Evolutionary conservation across 2,888 invertebrate species (phyloP).

Genomic region (Morinoia aosen): DNA sequence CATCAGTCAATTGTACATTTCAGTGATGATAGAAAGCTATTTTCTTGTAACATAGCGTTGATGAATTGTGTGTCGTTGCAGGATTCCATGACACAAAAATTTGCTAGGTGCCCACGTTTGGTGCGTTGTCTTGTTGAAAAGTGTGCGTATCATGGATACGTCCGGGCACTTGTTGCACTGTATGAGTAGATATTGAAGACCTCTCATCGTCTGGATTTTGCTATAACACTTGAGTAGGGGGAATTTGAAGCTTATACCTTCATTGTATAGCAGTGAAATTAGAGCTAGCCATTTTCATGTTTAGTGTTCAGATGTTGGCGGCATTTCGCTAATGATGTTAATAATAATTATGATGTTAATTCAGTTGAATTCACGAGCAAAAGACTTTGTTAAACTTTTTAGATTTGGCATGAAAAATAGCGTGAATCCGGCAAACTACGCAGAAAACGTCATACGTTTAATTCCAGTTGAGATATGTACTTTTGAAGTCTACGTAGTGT

Average conservation of each 20-base stretch:
- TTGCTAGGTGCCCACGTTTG: not conserved
- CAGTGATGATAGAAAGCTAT: too few species aligned
- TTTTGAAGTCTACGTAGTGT: too few species aligned
- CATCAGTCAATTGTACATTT: too few species aligned
- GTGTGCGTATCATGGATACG: not conserved
- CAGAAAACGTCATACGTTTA: not conserved
- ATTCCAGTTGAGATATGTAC: too few species aligned
- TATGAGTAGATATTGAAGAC: not conserved
- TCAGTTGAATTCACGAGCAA: too few species aligned
- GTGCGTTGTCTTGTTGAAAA: not conserved
- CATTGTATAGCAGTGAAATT: not conserved
- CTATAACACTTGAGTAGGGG: too few species aligned
- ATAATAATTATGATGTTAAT: too few species aligned
- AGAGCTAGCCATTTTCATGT: not conserved
- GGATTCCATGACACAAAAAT: not conserved
- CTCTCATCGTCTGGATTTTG: too few species aligned
- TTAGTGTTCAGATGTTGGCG: not conserved
- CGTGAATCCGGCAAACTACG: not conserved
- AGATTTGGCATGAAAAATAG: not conserved
- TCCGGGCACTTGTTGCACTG: not conserved
- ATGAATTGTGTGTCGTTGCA: not conserved
- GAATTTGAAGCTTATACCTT: not conserved
- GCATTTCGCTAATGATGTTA: too few species aligned
- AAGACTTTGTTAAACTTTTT: not conserved
- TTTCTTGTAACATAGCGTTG: not conserved